Base-by-base conservation (phyloP, 2,888 invertebrate species). In the Smittia aterrima region DNA sequence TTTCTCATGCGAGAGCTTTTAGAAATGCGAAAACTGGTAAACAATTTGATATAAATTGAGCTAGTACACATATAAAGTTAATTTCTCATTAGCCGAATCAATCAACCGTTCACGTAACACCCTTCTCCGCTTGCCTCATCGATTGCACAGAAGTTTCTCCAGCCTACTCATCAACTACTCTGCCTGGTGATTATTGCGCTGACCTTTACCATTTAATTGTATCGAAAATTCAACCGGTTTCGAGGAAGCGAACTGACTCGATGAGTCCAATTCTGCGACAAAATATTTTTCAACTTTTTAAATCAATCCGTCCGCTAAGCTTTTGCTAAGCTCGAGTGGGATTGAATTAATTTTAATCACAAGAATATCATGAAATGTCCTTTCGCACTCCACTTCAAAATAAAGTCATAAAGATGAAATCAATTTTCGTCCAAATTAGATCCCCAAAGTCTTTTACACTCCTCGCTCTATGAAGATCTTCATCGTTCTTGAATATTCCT, bases 121-220 rank as follows among this genome's bases (percentile, higher is more conserved):
- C 93, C 0, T 84, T 88, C n/a, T 85, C 86, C 76, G 87, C 92
- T 0, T 81, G 84, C 1, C 83, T 90, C 7, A 86, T 94, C 58
- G 88, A 90, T 76, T 91, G 91, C 78, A 90, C 90, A 0, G 95
- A 95, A 80, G 88, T 92, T 41, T 89, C 90, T 66, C 87, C 88
- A 9, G 88, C 89, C 76, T 91, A 92, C 77, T 86, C 83, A 71
- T 85, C 86, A 0, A 77, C 81, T 1, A 83, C 82, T 13, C 79
- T 82, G 11, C 74, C 80, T 0, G 83, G 82, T 75, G 80, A 82
- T 68, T 93, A 90, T 80, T 90, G 87, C 78, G 89, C 92, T 0
- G 93, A 93, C 79, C 83, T 92, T 1, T 90, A 89, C 80, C 88
- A 90, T 20, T 80, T 93, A 73, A 88, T 91, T 76, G 84, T 87